Base-by-base conservation (phyloP, 2,797 vertebrate species). In the Siniperca obscura region DNA sequence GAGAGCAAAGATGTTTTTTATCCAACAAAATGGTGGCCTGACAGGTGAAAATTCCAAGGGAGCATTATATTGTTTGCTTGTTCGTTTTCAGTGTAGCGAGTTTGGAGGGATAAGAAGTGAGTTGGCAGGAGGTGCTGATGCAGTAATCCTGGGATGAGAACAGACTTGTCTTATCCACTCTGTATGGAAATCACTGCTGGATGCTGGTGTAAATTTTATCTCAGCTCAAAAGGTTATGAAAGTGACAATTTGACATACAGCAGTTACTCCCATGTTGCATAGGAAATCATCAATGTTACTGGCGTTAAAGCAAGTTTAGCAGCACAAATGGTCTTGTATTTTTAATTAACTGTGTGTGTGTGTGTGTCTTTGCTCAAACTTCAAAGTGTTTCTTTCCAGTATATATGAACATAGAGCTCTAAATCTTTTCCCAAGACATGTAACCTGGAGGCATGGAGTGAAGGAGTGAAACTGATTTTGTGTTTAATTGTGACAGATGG, bases 401-500 rank as follows among this genome's bases (percentile, higher is more conserved):
- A 44, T 38, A 14, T 14, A 25, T n/a, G 5, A 53, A 48, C 3
- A 25, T 11, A 50, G 7, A 66, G 44, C 44, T 73, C 13, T 70
- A 3, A 48, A 2, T 44, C 5, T 11, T 59, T 46, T 61, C 13
- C 16, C 21, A 3, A 72, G 52, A 66, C n/a, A 3, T 68, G 17
- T 27, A 17, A 34, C 42, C 30, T 34, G 34, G 36, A 69, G 30
- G 30, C 2, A 3, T 30, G 30, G 30, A 30, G 30, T 30, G 30
- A 30, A 30, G 30, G 30, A 30, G 17, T 19, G 19, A 86, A 87
- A 95, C 95, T 92, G 86, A 95, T 95, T 87, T 86, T 96, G 96
- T 97, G 96, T 97, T 97, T 97, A 95, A 96, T 96, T 94, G 95
- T 94, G 97, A 97, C 97, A 99, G 97, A 98, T 97, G 96, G 97